Evolutionary conservation across 1,140 invertebrate genomes (phyloP).

Genomic region (Dryas iulia): DNA sequence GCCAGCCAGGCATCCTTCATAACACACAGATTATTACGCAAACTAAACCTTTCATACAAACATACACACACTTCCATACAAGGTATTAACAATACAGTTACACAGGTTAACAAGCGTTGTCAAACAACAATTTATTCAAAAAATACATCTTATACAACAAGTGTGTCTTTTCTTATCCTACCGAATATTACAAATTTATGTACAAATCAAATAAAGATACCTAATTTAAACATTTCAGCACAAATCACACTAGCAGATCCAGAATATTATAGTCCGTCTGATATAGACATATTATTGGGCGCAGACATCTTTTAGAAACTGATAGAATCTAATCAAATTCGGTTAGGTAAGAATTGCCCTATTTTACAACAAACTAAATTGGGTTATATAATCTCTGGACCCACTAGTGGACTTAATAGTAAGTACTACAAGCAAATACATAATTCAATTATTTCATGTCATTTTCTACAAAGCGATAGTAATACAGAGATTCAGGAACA

Average conservation of each 20-base stretch:
- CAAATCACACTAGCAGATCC: constrained; percentile 8
- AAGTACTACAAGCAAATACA: neutral
- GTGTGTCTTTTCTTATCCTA: constrained; percentile 1
- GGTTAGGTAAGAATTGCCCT: constrained; percentile 12
- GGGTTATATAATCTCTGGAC: constrained; percentile 19
- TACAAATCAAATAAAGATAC: constrained; percentile 10
- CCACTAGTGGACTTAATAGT: constrained; percentile 6
- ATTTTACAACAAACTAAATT: constrained; percentile 12
- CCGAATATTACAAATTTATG: constrained; percentile 1
- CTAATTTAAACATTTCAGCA: constrained; percentile 14
- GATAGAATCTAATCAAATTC: constrained; percentile 11
- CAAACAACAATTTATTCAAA: neutral
- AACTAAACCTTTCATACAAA: neutral
- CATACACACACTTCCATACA: neutral
- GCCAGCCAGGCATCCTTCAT: constrained; percentile 27
- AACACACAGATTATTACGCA: constrained; percentile 2
- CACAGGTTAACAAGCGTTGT: constrained; percentile 9
- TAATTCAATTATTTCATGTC: neutral
- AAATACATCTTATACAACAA: neutral
- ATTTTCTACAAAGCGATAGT: neutral
- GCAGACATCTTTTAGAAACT: constrained; percentile 12
- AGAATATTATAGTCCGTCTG: constrained; percentile 12
- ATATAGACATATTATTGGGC: constrained; percentile 10
- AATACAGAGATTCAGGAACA: constrained; percentile 9
- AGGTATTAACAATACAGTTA: constrained; percentile 11